Conservation (phyloP, 2,797 vertebrate genomes). For the Myotis myotis region DNA sequence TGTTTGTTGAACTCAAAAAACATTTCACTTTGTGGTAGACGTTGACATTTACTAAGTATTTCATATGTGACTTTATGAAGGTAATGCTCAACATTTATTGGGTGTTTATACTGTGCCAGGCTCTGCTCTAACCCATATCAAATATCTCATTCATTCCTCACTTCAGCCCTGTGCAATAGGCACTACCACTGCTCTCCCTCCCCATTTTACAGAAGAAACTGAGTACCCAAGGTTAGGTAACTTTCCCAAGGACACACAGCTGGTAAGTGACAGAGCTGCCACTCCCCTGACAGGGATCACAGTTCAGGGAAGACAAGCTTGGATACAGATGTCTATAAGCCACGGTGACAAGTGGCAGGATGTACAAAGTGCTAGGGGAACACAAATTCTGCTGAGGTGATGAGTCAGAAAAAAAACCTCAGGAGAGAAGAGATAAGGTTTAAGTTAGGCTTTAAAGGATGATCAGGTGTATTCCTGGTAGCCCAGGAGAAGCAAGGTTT, state of each 20-base stretch:
- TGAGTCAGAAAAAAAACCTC: not conserved
- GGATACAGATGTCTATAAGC: not conserved
- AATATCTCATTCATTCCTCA: not conserved
- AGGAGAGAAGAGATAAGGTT: not conserved
- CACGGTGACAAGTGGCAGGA: not conserved
- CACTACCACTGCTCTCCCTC: not conserved
- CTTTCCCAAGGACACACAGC: not conserved
- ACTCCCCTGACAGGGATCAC: not conserved
- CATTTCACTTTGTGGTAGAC: not conserved
- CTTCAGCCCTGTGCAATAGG: not conserved
- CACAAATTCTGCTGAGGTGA: not conserved
- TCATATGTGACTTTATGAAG: not conserved
- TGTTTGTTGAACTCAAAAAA: not conserved
- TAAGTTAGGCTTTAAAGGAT: not conserved
- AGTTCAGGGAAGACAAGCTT: slow-evolving; percentile 25
- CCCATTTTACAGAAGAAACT: not conserved
- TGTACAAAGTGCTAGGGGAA: not conserved
- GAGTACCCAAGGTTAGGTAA: not conserved
- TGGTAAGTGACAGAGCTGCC: not conserved
- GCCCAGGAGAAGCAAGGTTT: not conserved
- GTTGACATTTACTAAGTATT: slow-evolving; percentile 18
- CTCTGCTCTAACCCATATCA: not conserved
- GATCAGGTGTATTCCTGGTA: not conserved
- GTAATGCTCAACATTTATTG: not conserved
- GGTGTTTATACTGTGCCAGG: not conserved